A percentile compares a stretch with the other conserved stretches of the same genome.
These are phyloP conservation scores for Euplexia lucipara DNA, from an alignment of 2,888 invertebrate genomes.

Conservation along the genomic window DNA sequence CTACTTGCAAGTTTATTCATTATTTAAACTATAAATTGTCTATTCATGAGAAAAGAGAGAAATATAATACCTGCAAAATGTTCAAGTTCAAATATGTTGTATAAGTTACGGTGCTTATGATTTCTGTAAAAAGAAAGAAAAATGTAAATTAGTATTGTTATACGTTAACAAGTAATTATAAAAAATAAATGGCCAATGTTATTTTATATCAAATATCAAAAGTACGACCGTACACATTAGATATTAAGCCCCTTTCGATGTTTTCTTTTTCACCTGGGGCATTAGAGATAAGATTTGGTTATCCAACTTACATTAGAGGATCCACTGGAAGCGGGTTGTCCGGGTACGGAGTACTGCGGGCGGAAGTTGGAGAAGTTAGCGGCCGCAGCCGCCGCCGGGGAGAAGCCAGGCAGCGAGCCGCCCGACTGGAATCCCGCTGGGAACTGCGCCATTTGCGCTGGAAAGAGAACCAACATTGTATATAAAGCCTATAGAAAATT, in stretches of 20 bases:
- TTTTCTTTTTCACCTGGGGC: background rate
- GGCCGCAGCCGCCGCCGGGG: conserved; percentile 93
- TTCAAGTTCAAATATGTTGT: conserved; percentile 77
- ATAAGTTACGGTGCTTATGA: conserved; percentile 84
- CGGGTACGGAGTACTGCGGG: conserved; percentile 94
- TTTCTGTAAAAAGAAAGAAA: conserved; percentile 81
- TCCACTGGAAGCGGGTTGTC: conserved; percentile 84
- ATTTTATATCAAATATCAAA: background rate
- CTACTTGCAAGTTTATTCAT: conserved; percentile 43
- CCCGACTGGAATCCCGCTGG: conserved; percentile 95
- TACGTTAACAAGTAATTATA: background rate
- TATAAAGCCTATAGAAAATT: background rate
- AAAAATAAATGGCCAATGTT: background rate
- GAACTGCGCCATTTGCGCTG: conserved; percentile 96
- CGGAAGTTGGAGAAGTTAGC: conserved; percentile 97
- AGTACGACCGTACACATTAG: background rate
- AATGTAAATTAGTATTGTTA: conserved; percentile 19
- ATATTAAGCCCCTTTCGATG: background rate
- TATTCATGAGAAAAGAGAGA: conserved; percentile 58
- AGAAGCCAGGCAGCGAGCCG: conserved; percentile 93
- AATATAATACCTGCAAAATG: conserved; percentile 79
- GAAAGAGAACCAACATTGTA: no score
- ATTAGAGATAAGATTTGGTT: background rate
- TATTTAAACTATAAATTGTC: conserved; percentile 63
- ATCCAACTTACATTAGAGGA: conserved; percentile 81